Percentiles rank a stretch among this genome's conserved stretches.
Conservation (phyloP, 2,888 invertebrate genomes). For the Thecocarcelia acutangulata region DNA sequence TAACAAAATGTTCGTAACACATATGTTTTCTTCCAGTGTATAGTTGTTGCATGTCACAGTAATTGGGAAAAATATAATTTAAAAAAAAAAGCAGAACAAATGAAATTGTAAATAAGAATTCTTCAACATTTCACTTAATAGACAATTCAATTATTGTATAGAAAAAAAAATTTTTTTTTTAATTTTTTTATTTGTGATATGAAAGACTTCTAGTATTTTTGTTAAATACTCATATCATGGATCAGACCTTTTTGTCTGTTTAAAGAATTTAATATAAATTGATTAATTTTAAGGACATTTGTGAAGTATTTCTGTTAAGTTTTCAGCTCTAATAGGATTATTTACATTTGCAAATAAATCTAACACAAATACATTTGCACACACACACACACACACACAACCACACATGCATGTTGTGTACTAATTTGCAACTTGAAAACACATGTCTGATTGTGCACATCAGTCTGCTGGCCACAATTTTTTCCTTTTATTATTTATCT, state of each 20-base stretch:
- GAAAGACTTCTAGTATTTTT: neutral
- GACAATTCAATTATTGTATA: constrained; percentile 56
- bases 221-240: neutral
- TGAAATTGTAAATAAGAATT: constrained; percentile 37
- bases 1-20: too few relatives aligned
- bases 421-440: too few relatives aligned
- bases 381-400: constrained; percentile 5
- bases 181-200: neutral
- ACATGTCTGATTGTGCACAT: too few relatives aligned
- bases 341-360: constrained; percentile 25
- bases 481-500: neutral
- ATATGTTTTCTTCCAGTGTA: neutral
- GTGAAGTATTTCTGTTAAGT: constrained; percentile 34
- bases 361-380: neutral
- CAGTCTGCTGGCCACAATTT: too few relatives aligned
- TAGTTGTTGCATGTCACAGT: constrained; percentile 31
- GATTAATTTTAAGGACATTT: constrained; percentile 58
- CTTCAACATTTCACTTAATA: constrained; percentile 40
- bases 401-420: neutral
- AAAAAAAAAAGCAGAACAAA: constrained; percentile 5
- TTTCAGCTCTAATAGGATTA: constrained; percentile 54
- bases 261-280: constrained; percentile 53
- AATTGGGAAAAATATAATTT: constrained; percentile 38
- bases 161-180: neutral
- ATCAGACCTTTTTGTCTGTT: too few relatives aligned